Conservation (phyloP, 1,140 invertebrate genomes). For the Pentalonia nigronervosa region DNA sequence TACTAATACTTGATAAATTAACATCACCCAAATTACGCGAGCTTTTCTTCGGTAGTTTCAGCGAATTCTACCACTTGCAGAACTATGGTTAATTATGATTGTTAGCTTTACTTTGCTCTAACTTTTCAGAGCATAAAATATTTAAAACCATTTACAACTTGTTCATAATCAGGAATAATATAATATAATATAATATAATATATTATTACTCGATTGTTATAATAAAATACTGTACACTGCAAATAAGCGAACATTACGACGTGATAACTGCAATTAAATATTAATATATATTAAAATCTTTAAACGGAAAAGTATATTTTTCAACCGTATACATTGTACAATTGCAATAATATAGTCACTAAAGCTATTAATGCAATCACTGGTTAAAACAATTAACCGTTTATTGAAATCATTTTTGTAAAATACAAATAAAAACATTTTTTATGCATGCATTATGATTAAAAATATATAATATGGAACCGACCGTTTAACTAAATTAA, state of each 20-base stretch:
- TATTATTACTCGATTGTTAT: not conserved
- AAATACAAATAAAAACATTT: not conserved
- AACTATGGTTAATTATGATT: constrained; percentile 9
- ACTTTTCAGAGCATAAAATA: not conserved
- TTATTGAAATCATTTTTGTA: not conserved
- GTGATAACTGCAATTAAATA: not conserved
- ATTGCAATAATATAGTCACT: not conserved
- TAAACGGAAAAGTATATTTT: not conserved
- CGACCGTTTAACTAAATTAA: not conserved
- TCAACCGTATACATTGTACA: not conserved
- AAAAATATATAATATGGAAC: not conserved
- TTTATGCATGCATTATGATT: not conserved
- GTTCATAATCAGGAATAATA: not conserved
- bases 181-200: not conserved
- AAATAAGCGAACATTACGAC: not conserved
- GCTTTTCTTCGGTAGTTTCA: not conserved
- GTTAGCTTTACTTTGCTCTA: not conserved
- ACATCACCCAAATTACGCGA: not conserved
- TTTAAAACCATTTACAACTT: not conserved
- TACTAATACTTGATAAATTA: not conserved
- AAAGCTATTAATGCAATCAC: not conserved
- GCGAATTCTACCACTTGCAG: not conserved
- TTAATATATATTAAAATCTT: not conserved
- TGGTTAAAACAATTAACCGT: not conserved
- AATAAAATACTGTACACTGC: not conserved